phyloP scores from a whole-genome alignment of 1,140 invertebrate genomes.

The Chlorops oryzae region DNA sequence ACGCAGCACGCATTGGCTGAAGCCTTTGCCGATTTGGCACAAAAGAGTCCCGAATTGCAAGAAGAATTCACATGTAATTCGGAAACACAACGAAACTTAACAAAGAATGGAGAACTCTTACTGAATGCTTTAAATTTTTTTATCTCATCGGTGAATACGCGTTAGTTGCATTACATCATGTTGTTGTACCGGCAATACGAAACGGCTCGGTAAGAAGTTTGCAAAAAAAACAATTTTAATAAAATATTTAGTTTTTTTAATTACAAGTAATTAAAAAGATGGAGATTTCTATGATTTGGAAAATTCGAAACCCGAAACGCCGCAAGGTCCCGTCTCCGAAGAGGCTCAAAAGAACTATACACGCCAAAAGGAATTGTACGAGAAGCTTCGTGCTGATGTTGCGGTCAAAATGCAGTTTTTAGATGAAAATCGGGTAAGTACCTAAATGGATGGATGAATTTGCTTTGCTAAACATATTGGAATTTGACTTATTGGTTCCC shows the following conservation, averaged over 20 bases:
- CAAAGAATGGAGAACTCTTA: constrained; percentile 89
- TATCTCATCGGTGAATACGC: constrained; percentile 89
- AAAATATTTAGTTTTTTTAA: too few relatives aligned
- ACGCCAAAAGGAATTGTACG: constrained; percentile 81
- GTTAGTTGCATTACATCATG: too few relatives aligned
- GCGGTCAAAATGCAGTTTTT: constrained; percentile 93
- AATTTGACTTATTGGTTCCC: too few relatives aligned
- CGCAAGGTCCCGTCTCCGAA: constrained; percentile 61
- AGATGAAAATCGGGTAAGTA: constrained; percentile 87
- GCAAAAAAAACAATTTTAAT: neutral
- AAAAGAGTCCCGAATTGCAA: constrained; percentile 90
- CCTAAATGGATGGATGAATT: too few relatives aligned
- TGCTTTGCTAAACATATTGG: too few relatives aligned
- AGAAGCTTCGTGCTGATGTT: constrained; percentile 84
- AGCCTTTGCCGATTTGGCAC: constrained; percentile 89
- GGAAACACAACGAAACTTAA: constrained; percentile 87
- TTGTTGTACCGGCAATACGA: constrained; percentile 93
- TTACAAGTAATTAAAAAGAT: too few relatives aligned
- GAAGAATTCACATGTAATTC: constrained; percentile 93
- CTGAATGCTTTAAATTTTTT: constrained; percentile 92
- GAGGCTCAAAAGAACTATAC: constrained; percentile 78
- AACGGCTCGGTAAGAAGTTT: constrained; percentile 72
- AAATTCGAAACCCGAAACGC: constrained; percentile 58
- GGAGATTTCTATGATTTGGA: too few relatives aligned
- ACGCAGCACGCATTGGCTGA: constrained; percentile 57